Evolutionary conservation across 2,113 vertebrate genomes (phyloP), one percentile per base, ranked within the genome.

Genomic region (Scomber scombrus): DNA sequence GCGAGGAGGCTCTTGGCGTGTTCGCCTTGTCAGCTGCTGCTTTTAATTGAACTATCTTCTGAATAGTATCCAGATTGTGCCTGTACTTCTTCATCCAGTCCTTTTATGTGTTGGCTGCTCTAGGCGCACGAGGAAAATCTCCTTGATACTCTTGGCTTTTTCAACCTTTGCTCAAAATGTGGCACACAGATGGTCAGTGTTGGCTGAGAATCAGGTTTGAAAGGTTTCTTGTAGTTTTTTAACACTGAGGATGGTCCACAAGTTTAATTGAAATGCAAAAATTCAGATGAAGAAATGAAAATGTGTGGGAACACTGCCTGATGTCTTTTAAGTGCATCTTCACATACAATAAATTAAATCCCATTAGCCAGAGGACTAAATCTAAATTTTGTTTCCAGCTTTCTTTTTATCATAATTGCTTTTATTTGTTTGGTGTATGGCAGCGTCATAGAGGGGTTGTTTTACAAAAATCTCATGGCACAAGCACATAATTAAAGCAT

Each of bases 11-110:
- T 87, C 78, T 90, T 91, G 92, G 88, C 90, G 91, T 84, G 87
- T 90, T 91, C 67, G 56, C 73, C 85, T 75, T 85, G 91, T 93
- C 87, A 92, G 85, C 90, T 92, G 92, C 89, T 85, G 84, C 83
- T 88, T 91, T 85, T 87, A 85, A 86, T 90, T 75, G 78, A 90
- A 81, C 84, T 65, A 76, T 90, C 90, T 85, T 46, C 83, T 77
- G 86, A 93, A 88, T 86, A 75, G 82, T 56, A 73, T 93, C 90
- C 88, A 92, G 90, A 85, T 55, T 88, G 80, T 0, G 79, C 46
- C 90, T 88, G 90, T 66, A 82, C 80, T 86, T 79, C 80, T 85
- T 84, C 85, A 87, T 81, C 78, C 82, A 78, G 29, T 56, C 69
- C 86, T 91, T 90, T 88, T 71, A 88, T 86, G 87, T 89, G 80